These are phyloP conservation scores for Sminthopsis crassicaudata DNA, from an alignment of 2,113 vertebrate species.

Conservation along the genomic window DNA sequence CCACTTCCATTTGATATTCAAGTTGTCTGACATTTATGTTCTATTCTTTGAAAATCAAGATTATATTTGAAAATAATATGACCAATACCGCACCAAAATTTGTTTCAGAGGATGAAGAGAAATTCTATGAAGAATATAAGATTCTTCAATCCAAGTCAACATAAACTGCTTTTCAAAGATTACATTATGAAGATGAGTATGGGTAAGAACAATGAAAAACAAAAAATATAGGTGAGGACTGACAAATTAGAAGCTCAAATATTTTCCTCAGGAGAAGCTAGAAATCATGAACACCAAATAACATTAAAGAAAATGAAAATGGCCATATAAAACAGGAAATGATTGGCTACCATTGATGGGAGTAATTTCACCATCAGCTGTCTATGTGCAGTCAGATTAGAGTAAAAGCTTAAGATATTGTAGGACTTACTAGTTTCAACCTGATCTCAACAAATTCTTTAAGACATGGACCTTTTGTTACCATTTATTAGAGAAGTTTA, in stretches of 20 bases:
- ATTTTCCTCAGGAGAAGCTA: background rate
- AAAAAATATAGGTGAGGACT: background rate
- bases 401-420: background rate
- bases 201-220: background rate
- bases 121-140: background rate
- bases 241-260: background rate
- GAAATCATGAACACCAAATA: background rate
- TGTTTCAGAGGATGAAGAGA: background rate
- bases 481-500: background rate
- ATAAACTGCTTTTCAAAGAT: background rate
- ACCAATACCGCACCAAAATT: background rate
- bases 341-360: background rate
- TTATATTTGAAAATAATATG: background rate
- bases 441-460: background rate
- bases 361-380: background rate
- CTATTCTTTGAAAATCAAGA: constrained; percentile 23
- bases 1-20: constrained; percentile 15
- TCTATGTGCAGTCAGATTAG: background rate
- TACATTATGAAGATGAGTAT: background rate
- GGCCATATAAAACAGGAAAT: background rate
- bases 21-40: background rate
- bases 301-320: background rate
- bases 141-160: background rate
- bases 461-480: background rate
- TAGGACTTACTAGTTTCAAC: background rate